Evolutionary conservation across 2,797 vertebrate genomes (phyloP).

Genomic region (Knipowitschia caucasica): DNA sequence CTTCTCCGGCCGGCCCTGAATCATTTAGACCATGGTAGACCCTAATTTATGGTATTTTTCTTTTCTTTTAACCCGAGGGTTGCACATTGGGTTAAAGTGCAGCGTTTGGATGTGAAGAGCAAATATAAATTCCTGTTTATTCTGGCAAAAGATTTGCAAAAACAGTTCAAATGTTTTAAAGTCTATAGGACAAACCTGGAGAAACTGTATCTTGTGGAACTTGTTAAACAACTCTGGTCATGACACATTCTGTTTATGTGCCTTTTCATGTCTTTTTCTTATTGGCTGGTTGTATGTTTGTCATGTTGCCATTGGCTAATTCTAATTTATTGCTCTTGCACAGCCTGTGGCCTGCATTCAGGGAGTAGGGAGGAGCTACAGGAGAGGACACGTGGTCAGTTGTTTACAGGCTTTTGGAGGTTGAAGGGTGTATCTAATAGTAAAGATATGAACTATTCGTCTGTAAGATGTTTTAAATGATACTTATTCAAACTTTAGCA

Average conservation of each 20-base stretch:
- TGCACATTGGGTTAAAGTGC: too few species aligned
- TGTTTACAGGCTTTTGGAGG: slow-evolving; percentile 58
- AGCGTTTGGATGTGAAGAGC: too few species aligned
- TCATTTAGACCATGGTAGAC: too few species aligned
- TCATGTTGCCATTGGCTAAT: slow-evolving; percentile 36
- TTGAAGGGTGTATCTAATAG: slow-evolving; percentile 24
- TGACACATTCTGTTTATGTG: slow-evolving; percentile 30
- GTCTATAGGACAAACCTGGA: not conserved
- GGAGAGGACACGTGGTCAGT: slow-evolving; percentile 53
- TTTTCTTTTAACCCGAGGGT: too few species aligned
- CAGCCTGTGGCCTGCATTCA: slow-evolving; percentile 35
- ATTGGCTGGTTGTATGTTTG: slow-evolving; percentile 42
- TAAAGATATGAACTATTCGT: slow-evolving; percentile 9
- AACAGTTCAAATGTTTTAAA: not conserved
- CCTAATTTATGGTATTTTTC: too few species aligned
- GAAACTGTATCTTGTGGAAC: slow-evolving; percentile 11
- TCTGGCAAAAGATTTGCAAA: slow-evolving; percentile 1
- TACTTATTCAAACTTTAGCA: not conserved
- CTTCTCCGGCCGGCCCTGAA: too few species aligned
- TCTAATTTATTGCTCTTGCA: slow-evolving; percentile 52
- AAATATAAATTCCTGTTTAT: slow-evolving; percentile 5
- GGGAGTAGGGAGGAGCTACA: slow-evolving; percentile 26
- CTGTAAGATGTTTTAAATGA: slow-evolving; percentile 4
- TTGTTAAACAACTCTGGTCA: slow-evolving; percentile 44
- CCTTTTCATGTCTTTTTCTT: slow-evolving; percentile 22